Evolutionary conservation across 1,140 invertebrate species (phyloP).

Genomic region (Papilio glaucus): DNA sequence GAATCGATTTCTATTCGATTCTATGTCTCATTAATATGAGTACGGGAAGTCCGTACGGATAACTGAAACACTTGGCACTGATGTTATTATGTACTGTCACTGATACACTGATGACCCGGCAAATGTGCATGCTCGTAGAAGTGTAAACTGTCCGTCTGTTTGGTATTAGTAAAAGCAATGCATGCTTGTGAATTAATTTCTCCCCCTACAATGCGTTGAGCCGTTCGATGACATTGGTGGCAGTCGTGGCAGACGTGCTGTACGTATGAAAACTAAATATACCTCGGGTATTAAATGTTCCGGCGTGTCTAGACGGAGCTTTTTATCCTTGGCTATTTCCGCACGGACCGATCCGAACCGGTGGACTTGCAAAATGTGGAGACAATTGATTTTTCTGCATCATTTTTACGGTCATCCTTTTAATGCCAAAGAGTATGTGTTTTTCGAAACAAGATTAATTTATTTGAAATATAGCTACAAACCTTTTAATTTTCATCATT

Average conservation of each 20-base stretch:
- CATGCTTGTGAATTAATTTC: slow-evolving; percentile 16
- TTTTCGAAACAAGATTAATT: too few species aligned
- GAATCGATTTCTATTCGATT: too few species aligned
- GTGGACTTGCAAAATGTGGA: background rate
- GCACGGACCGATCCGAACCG: slow-evolving; percentile 1
- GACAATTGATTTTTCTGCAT: slow-evolving; percentile 10
- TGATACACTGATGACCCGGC: too few species aligned
- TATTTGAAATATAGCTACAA: too few species aligned
- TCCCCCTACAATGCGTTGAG: slow-evolving; percentile 16
- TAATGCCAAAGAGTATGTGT: background rate
- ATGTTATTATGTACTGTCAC: too few species aligned
- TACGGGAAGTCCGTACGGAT: too few species aligned
- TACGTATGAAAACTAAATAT: slow-evolving; percentile 6
- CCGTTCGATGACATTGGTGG: slow-evolving; percentile 11
- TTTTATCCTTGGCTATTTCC: slow-evolving; percentile 21
- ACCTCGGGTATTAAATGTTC: slow-evolving; percentile 11
- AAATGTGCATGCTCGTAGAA: too few species aligned
- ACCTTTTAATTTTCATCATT: too few species aligned
- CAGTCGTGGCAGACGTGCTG: slow-evolving; percentile 1
- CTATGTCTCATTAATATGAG: too few species aligned
- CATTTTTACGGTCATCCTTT: background rate
- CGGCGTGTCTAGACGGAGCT: slow-evolving; percentile 14
- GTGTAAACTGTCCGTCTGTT: too few species aligned
- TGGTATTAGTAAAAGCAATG: background rate
- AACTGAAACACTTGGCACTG: too few species aligned